phyloP scores from a whole-genome alignment of 2,797 vertebrate species.

The Sebastes itinus region DNA sequence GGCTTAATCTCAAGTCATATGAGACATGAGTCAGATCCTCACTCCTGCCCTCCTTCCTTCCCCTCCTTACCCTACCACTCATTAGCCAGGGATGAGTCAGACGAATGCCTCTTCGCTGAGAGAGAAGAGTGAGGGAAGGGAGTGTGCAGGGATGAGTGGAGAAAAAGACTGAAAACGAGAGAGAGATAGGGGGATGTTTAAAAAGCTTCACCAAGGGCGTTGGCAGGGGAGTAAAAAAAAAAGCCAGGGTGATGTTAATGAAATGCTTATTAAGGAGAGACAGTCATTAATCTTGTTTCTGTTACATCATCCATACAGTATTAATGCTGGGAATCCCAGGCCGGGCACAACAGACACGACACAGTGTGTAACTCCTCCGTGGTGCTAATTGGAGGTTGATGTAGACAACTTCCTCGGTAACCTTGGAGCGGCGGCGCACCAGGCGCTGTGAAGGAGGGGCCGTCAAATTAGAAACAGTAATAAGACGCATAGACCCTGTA shows the following conservation, averaged over 20 bases:
- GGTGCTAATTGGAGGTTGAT: conserved; percentile 50
- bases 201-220: conserved; percentile 7
- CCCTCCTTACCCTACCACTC: conserved; percentile 41
- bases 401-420: conserved; percentile 50
- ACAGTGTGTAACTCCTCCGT: conserved; percentile 8
- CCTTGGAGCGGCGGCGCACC: conserved; percentile 21
- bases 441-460: conserved; percentile 4
- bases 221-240: conserved; percentile 10
- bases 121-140: conserved; percentile 24
- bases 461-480: conserved; percentile 14
- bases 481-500: background rate
- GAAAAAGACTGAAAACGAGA: conserved; percentile 6
- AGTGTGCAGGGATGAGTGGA: conserved; percentile 15
- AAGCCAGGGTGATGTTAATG: conserved; percentile 14
- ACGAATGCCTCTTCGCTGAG: conserved; percentile 54
- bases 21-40: conserved; percentile 68
- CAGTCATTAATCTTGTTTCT: conserved; percentile 35
- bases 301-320: conserved; percentile 40
- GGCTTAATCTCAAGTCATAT: conserved; percentile 60
- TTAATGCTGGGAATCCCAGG: conserved; percentile 37
- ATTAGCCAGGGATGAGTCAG: conserved; percentile 74
- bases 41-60: conserved; percentile 32
- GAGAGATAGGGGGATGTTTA: background rate
- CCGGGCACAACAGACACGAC: conserved; percentile 19
- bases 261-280: conserved; percentile 32